Conservation (phyloP, 1,140 invertebrate species). For the Apis dorsata region DNA sequence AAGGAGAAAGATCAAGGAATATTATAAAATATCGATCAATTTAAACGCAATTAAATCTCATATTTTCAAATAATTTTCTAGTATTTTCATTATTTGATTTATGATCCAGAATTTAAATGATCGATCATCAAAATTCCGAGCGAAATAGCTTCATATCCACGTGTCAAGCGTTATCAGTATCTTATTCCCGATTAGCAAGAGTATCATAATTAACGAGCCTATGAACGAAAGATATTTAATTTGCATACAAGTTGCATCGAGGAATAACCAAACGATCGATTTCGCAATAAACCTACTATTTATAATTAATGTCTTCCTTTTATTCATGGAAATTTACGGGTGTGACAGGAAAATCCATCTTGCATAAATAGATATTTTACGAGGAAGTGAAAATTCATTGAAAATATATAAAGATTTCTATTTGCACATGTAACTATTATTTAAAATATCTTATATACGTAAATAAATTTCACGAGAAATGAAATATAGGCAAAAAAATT, state of each 20-base stretch:
- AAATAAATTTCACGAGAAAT: too few species aligned
- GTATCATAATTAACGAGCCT: constrained; percentile 30
- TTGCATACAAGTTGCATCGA: constrained; percentile 25
- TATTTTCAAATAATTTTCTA: not conserved
- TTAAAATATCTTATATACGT: too few species aligned
- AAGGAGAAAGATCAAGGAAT: not conserved
- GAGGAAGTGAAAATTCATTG: not conserved
- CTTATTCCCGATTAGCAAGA: constrained; percentile 20
- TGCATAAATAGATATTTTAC: not conserved
- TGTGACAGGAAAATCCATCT: too few species aligned
- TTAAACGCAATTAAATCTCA: not conserved
- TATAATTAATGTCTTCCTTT: not conserved
- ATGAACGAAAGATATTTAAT: constrained; percentile 36
- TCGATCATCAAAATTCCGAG: constrained; percentile 18
- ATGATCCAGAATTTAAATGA: not conserved
- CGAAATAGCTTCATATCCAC: not conserved
- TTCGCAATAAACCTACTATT: not conserved
- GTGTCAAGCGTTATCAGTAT: constrained; percentile 43
- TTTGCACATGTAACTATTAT: too few species aligned
- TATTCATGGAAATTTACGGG: too few species aligned
- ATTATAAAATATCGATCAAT: not conserved
- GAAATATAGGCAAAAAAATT: too few species aligned
- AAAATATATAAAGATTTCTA: too few species aligned
- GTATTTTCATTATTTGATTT: not conserved
- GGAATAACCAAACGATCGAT: constrained; percentile 10